Conservation (phyloP, 2,888 invertebrate species). For the Tetropium fuscum region DNA sequence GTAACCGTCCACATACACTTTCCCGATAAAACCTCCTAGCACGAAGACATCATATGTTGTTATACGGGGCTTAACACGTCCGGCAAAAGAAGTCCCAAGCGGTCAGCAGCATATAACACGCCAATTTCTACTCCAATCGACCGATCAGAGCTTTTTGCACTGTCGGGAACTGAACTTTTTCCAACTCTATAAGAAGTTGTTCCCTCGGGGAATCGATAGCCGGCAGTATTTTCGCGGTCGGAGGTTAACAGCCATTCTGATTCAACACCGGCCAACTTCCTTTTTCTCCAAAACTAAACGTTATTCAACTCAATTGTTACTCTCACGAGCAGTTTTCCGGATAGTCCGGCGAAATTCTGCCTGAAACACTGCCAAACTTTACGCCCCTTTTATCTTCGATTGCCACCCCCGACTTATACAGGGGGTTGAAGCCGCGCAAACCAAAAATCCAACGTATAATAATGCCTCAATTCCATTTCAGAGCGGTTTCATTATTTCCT, state of each 20-base stretch:
- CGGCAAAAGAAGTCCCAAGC: constrained; percentile 54
- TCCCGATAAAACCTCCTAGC: background rate
- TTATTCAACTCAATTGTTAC: constrained; percentile 22
- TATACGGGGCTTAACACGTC: constrained; percentile 25
- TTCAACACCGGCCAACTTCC: constrained; percentile 54
- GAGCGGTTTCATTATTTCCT: no score
- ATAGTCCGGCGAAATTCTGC: constrained; percentile 6
- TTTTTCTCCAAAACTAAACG: constrained; percentile 30
- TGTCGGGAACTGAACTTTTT: constrained; percentile 56
- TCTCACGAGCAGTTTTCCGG: constrained; percentile 13
- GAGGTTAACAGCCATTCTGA: constrained; percentile 61
- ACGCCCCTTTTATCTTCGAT: constrained; percentile 3
- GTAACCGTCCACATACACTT: constrained; percentile 5
- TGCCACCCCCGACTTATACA: background rate
- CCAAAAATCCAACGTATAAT: no score
- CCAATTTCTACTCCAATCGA: constrained; percentile 63
- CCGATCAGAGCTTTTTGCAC: constrained; percentile 60
- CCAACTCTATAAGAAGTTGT: constrained; percentile 60
- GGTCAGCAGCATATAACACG: constrained; percentile 62
- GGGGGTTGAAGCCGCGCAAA: no score
- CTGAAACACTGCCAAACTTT: constrained; percentile 2
- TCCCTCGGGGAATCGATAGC: constrained; percentile 38
- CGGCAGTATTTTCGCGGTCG: constrained; percentile 57
- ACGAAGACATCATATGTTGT: constrained; percentile 14
- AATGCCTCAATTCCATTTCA: no score